Evolutionary conservation across 2,888 invertebrate genomes (phyloP).

Genomic region (Cloeon dipterum): DNA sequence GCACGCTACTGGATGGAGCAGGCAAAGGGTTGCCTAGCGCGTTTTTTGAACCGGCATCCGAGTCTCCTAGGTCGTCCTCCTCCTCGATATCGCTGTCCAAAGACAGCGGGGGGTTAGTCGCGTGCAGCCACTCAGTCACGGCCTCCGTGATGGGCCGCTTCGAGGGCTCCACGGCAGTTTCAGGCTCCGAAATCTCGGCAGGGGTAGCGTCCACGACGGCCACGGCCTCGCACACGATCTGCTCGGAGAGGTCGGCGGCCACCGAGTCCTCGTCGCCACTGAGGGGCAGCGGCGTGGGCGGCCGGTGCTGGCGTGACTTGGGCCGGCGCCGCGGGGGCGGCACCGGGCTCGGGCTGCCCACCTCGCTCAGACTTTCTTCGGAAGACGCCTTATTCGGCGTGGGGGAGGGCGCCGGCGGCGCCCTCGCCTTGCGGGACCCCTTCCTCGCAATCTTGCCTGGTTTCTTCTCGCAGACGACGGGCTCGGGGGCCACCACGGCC

Average conservation of each 20-base stretch:
- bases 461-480: too few relatives aligned
- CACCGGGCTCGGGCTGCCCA: neutral
- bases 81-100: conserved; percentile 7
- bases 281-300: neutral
- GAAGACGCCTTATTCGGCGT: too few relatives aligned
- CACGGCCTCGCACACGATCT: neutral
- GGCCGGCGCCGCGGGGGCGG: neutral
- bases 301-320: neutral
- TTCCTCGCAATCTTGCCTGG: too few relatives aligned
- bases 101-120: conserved; percentile 15
- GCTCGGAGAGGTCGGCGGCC: neutral
- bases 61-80: conserved; percentile 6
- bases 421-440: too few relatives aligned
- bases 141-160: conserved; percentile 28
- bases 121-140: conserved; percentile 31
- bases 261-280: neutral
- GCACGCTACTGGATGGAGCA: conserved; percentile 23
- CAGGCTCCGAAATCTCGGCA: neutral
- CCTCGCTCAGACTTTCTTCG: neutral
- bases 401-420: too few relatives aligned
- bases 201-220: neutral
- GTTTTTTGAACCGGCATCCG: conserved; percentile 22
- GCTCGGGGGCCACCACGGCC: too few relatives aligned
- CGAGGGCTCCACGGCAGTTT: too few relatives aligned
- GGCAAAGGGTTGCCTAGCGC: conserved; percentile 28